Percentiles rank a stretch among this genome's conserved stretches.
Conservation (phyloP, 2,113 vertebrate species). For the Erpornis zantholeuca region DNA sequence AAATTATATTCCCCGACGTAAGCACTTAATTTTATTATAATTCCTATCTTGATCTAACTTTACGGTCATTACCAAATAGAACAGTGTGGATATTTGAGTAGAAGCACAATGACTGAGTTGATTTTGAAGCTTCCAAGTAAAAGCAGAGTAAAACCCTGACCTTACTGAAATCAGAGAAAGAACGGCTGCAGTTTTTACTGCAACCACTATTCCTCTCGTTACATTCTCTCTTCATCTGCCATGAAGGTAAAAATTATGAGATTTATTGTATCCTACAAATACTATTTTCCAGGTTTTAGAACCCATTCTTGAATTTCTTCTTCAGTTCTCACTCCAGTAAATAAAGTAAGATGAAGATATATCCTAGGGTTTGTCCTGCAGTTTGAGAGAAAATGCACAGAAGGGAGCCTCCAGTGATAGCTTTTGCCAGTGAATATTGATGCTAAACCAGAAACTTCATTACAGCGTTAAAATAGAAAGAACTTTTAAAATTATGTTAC, state of each 20-base stretch:
- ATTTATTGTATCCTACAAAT: not conserved
- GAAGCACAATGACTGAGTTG: not conserved
- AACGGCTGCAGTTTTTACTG: not conserved
- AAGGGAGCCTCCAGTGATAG: not conserved
- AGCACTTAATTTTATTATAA: conserved; percentile 51
- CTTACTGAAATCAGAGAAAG: not conserved
- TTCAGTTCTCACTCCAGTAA: not conserved
- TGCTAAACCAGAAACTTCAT: not conserved
- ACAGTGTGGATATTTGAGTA: not conserved
- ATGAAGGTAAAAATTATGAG: not conserved
- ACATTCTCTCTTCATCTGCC: not conserved
- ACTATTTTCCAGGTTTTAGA: not conserved
- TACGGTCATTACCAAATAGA: conserved; percentile 17
- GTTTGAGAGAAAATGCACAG: not conserved
- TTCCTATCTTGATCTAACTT: conserved; percentile 52
- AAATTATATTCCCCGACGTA: conserved; percentile 24
- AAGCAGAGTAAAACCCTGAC: not conserved
- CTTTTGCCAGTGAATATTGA: not conserved
- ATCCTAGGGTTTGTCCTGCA: not conserved
- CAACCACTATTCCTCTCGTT: not conserved
- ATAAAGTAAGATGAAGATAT: not conserved
- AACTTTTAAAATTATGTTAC: not conserved
- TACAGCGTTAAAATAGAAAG: not conserved
- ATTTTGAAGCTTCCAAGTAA: not conserved
- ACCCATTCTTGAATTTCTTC: not conserved